Conservation (phyloP, 2,888 invertebrate species). For the Cheilosia scutellata region DNA sequence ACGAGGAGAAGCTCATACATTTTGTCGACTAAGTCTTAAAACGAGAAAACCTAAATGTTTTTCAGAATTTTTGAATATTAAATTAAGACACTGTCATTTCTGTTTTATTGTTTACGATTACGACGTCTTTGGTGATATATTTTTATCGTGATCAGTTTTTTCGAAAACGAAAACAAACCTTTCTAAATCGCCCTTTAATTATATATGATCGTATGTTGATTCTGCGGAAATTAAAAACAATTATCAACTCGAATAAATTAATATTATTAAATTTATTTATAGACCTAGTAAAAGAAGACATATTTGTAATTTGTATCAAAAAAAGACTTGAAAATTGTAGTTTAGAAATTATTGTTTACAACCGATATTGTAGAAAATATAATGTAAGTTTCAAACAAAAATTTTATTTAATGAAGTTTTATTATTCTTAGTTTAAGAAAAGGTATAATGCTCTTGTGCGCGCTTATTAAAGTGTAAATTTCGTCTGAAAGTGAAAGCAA, state of each 20-base stretch:
- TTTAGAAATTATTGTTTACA: conserved; percentile 59
- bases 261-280: conserved; percentile 7
- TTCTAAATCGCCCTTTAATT: background rate
- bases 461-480: background rate
- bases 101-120: too few relatives aligned
- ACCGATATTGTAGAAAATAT: conserved; percentile 27
- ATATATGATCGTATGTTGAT: conserved; percentile 59
- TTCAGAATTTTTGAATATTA: too few relatives aligned
- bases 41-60: too few relatives aligned
- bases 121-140: too few relatives aligned
- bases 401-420: conserved; percentile 48
- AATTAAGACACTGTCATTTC: too few relatives aligned
- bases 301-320: conserved; percentile 50
- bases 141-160: too few relatives aligned
- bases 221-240: conserved; percentile 29
- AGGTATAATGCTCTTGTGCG: background rate
- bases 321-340: conserved; percentile 64
- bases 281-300: conserved; percentile 24
- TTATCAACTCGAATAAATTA: conserved; percentile 22
- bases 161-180: too few relatives aligned
- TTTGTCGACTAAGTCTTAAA: too few relatives aligned
- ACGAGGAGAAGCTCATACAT: too few relatives aligned
- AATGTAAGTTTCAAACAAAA: conserved; percentile 22
- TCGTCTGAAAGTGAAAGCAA: too few relatives aligned
- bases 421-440: conserved; percentile 47